phyloP scores from a whole-genome alignment of 2,113 vertebrate genomes.

The Sorex fumeus region DNA sequence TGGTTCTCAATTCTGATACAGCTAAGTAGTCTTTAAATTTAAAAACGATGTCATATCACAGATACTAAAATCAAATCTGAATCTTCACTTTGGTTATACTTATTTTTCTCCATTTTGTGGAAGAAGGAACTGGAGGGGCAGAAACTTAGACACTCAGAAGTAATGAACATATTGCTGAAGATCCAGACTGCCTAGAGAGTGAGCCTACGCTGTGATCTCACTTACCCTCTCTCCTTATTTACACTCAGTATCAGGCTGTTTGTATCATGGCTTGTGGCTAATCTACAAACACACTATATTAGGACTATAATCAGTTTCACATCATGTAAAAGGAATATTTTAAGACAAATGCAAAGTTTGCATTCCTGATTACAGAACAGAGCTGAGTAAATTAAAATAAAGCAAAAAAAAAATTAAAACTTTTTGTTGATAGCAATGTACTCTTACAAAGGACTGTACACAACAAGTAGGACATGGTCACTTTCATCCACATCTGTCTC shows the following conservation, averaged over 20 bases:
- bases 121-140: neutral
- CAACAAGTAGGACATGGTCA: neutral
- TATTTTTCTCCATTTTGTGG: neutral
- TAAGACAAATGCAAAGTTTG: slow-evolving; percentile 39
- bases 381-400: slow-evolving; percentile 60
- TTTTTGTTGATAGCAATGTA: neutral
- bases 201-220: neutral
- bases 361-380: slow-evolving; percentile 59
- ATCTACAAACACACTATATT: slow-evolving; percentile 26
- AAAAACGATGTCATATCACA: neutral
- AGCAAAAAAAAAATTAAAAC: neutral
- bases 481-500: slow-evolving; percentile 47
- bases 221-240: neutral
- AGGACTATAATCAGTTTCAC: slow-evolving; percentile 45
- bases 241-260: neutral
- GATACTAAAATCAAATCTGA: neutral
- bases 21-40: neutral
- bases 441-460: neutral
- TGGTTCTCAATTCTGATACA: neutral
- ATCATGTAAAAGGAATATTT: slow-evolving; percentile 3
- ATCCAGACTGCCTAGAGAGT: neutral
- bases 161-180: neutral
- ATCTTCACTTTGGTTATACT: neutral
- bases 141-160: neutral
- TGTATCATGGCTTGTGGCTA: neutral